Base-by-base conservation (phyloP, 2,888 invertebrate species). In the Dicyrtoma fusca region DNA sequence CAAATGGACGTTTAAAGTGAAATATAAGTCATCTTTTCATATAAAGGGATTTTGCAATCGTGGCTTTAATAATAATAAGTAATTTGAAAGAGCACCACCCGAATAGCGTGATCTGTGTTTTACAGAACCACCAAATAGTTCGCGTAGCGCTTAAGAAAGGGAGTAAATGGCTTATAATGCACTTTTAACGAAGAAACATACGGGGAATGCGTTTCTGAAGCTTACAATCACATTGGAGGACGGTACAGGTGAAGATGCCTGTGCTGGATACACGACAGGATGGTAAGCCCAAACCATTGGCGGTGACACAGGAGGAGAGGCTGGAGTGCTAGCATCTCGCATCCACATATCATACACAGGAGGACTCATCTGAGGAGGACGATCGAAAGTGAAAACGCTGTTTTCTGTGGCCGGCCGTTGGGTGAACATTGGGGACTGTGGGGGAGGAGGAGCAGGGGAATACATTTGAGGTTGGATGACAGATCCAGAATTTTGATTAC, bases 241-340 rank as follows among this genome's bases (percentile, higher is more conserved):
- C 1, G 72, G 14, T 10, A 74, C 73, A 26, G 76, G 51, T 4
- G 75, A 66, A 23, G 78, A 73, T 47, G 72, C 42, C 25, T 73
- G 71, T 23, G 73, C 70, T 13, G 79, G 77, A 51, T 79, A 79
- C 17, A 74, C 76, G 61, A 79, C 71, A 1, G 79, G 79, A 66
- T 77, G 79, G 55, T 76, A 77, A n/a, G 79, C 73, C 79, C 79
- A 79, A 17, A 79, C 74, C 26, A 77, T 66, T 1, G 77, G 77
- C 4, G 79, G 77, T 17, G 77, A 77, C 17, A 77, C 57, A 11
- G 77, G 75, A 17, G 79, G 79, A 34, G 79, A 72, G 14, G 74
- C 74, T 13, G 77, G 72, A 45, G 74, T 34, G 10, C 61, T 26
- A 11, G 74, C 69, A 51, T 73, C 73, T 25, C 69, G 70, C 76